Base-by-base conservation (phyloP, 1,140 invertebrate species). In the Drosophila mayri region DNA sequence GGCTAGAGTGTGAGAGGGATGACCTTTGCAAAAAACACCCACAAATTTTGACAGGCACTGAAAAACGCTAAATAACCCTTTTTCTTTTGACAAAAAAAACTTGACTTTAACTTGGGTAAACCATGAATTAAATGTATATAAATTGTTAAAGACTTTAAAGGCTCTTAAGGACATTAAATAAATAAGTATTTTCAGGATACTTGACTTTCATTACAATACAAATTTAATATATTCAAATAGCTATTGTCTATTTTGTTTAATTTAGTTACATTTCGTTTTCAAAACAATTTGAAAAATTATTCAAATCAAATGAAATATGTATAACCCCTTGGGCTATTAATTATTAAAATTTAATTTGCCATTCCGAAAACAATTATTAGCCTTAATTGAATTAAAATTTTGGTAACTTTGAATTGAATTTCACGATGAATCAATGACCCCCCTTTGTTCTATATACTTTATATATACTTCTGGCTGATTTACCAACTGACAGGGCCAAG, bases 401-500 rank as follows among this genome's bases (percentile, higher is more conserved):
- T 0, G 4, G n/a, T 30, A 11, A 30, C 16, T 12, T 50, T 49
- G 4, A 30, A 10, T 18, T 30, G 16, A 49, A 30, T 18, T 49
- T 30, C 0, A 22, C 22, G 22, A 22, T 22, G 22, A 22, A 22
- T 22, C 16, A n/a, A 22, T 0, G 14, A 28, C 14, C 14, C 14
- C 22, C 12, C n/a, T n/a, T n/a, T n/a, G n/a, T 16, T 6, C 5
- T 18, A 37, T 64, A 32, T 22, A 9, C 25, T 30, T 9, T 30
- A 30, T 35, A 10, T 35, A 35, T 35, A 25, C 32, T 20, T 32
- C 35, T 8, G 12, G 41, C 66, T 60, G 68, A 59, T 72, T 41
- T 59, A n/a, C 22, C 28, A 47, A 30, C 35, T 71, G 66, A 37
- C 66, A 71, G 0, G 46, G 22, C 37, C 44, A 59, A 35, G 66